Evolutionary conservation across 2,797 vertebrate genomes (phyloP), one percentile per base, ranked within the genome.

Genomic region (Lates japonicus): DNA sequence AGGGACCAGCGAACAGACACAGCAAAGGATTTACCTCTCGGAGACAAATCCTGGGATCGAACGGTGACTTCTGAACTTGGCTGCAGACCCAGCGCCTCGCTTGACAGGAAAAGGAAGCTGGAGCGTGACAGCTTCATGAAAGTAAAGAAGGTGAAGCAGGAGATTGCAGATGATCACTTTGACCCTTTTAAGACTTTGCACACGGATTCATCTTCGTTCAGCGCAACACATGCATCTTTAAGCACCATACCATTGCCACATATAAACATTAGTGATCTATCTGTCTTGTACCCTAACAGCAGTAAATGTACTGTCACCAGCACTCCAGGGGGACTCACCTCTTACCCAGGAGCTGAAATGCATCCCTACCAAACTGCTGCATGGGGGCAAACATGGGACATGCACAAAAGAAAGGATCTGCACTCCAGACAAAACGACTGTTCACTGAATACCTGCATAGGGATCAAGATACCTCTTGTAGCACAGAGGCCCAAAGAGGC

Each of bases 81-180:
- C 3, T 29, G 49, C 59, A 67, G 67, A 69, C 54, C 51, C 19
- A 33, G 57, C 31, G 37, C 71, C 31, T 86, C 80, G 20, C 69
- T 63, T 2, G 68, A 57, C 77, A 88, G 89, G 69, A 94, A 92
- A 60, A 81, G 86, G 62, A 68, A 42, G 62, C 71, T 61, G 0
- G 82, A 90, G 51, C 25, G 62, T 3, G 74, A 90, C 51, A 33
- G 70, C 35, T 64, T 81, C 22, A 6, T 71, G 7, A 65, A 78
- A 51, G 70, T 76, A 8, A 95, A 93, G 83, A 92, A 81, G 66
- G 13, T 67, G 31, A 93, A 88, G 85, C 80, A 75, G 65, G 88
- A 88, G 52, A 60, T 19, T 31, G 84, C 37, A 51, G 77, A 88
- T 0, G 49, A 80, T 12, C 65, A 1, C 20, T 55, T 48, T 0